Base-by-base conservation (phyloP, 64 coral and sea anemone genomes). In the Stichodactyla helianthus region DNA sequence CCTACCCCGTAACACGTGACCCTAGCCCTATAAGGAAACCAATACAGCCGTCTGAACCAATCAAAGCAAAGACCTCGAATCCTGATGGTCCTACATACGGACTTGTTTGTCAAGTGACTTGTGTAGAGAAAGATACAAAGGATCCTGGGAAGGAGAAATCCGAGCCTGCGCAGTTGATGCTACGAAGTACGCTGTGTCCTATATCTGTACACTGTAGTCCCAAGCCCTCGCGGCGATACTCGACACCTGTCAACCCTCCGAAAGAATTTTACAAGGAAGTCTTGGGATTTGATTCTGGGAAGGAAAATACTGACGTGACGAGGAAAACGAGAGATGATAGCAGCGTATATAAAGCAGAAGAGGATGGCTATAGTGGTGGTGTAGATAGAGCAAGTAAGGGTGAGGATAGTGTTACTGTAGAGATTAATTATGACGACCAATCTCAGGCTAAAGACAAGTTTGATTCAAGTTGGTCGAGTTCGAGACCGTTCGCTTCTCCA, bases 1-100 rank as follows among this genome's bases (percentile, higher is more conserved):
- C 83, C 20, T 84, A 84, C 55, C 83, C 83, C 55, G 83, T 84
- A 84, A 84, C 83, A 54, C 83, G 83, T 60, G 83, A 84, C 54
- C 83, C 83, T 35, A 84, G 83, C 25, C 83, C 83, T 28, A 84
- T 84, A 18, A 55, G 83, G 25, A 84, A 84, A 51, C 53, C 83
- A 26, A 84, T 25, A 4, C 56, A 84, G 17, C 77, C 14, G 22
- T 10, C 50, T 82, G 79, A 53, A 15, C 79, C 51, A 57, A 54
- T 57, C 17, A 57, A n/a, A 6, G 50, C 79, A 4, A 82, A 26
- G 79, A 6, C 17, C 11, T 54, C 51, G 4, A 51, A 82, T 13
- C 54, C 79, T 22, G 25, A 10, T 26, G 57, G n/a, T 35, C n/a
- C 54, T 9, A 58, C 83, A 5, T 84, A 84, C 16, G 83, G 83